These are phyloP conservation scores for Misgurnus anguillicaudatus DNA, from an alignment of 2,113 vertebrate genomes.

Conservation along the genomic window DNA sequence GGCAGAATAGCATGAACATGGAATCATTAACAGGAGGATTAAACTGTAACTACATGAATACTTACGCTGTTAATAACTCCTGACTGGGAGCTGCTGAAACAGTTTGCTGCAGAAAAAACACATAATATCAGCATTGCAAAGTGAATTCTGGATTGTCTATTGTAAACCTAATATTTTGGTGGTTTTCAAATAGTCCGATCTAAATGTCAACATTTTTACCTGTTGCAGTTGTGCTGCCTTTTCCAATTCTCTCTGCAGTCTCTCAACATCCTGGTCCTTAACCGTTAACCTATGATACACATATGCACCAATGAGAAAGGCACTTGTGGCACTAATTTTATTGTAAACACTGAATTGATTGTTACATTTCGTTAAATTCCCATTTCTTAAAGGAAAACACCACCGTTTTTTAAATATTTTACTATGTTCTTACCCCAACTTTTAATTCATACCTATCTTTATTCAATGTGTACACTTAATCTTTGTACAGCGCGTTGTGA, in stretches of 20 bases:
- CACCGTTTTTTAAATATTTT: no score
- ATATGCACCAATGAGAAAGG: not conserved
- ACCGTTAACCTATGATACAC: conserved; percentile 74
- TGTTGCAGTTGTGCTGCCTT: conserved; percentile 76
- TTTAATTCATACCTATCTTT: no score
- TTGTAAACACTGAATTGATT: no score
- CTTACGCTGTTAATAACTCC: conserved; percentile 71
- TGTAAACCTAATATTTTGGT: not conserved
- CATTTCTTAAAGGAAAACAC: no score
- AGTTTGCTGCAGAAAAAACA: conserved; percentile 52
- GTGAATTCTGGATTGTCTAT: not conserved
- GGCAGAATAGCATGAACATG: not conserved
- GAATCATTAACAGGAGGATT: not conserved
- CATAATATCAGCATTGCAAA: no score
- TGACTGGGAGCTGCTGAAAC: conserved; percentile 62
- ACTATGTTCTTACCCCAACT: no score
- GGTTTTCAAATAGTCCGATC: not conserved
- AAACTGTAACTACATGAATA: not conserved
- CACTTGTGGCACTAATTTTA: no score
- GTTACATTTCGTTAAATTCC: no score
- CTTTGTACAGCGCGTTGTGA: no score
- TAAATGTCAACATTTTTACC: conserved; percentile 66
- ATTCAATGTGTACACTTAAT: no score
- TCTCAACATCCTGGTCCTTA: conserved; percentile 82
- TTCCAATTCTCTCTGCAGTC: conserved; percentile 76